Percentiles rank a stretch among this genome's conserved stretches.
These are phyloP conservation scores for Calephelis virginiensis DNA, from an alignment of 1,140 invertebrate genomes.

Conservation along the genomic window DNA sequence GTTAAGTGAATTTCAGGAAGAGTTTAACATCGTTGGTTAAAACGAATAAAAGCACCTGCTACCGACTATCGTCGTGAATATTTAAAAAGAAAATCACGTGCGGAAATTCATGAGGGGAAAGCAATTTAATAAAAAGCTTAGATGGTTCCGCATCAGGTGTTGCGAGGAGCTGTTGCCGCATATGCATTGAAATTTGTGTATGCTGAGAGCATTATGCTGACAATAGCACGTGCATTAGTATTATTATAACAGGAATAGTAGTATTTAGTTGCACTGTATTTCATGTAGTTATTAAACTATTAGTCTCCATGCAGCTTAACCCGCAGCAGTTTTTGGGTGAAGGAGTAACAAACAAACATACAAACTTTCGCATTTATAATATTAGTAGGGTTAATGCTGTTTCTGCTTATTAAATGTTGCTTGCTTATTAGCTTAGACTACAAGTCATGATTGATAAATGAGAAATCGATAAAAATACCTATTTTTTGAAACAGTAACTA, in stretches of 20 bases:
- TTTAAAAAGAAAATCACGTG: conserved; percentile 16
- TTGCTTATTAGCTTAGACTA: too few relatives aligned
- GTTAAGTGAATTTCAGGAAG: conserved; percentile 3
- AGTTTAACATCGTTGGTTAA: conserved; percentile 12
- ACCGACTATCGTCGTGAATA: conserved; percentile 7
- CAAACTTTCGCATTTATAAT: too few relatives aligned
- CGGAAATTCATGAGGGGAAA: conserved; percentile 14
- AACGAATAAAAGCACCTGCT: conserved; percentile 16
- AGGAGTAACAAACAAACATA: too few relatives aligned
- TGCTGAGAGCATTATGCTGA: neutral
- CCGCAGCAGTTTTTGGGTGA: too few relatives aligned
- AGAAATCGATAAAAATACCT: too few relatives aligned
- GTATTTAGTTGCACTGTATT: neutral
- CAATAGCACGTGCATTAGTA: conserved; percentile 1
- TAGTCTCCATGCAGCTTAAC: too few relatives aligned
- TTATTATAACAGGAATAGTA: conserved; percentile 1
- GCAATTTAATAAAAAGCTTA: conserved; percentile 17
- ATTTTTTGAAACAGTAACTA: too few relatives aligned
- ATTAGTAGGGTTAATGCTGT: too few relatives aligned
- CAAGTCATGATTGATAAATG: too few relatives aligned
- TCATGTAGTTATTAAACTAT: too few relatives aligned
- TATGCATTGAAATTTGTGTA: conserved; percentile 7
- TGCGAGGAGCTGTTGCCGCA: conserved; percentile 2
- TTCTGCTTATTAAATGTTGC: too few relatives aligned
- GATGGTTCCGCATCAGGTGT: conserved; percentile 14